Base-by-base conservation (phyloP, 2,888 invertebrate species). In the Polia nebulosa region DNA sequence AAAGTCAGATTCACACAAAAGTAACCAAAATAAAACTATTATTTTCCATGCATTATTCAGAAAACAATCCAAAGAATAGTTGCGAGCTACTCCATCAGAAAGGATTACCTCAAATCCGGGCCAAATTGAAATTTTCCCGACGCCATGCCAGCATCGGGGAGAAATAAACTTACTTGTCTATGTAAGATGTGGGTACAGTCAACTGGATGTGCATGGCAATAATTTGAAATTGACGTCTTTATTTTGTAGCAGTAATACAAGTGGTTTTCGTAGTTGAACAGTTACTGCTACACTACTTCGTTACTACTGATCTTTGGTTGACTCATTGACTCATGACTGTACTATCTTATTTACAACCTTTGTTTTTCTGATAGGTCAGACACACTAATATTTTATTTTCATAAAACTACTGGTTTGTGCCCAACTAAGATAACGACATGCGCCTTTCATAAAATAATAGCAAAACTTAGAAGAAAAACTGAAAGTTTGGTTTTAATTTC, bases 81-180 rank as follows among this genome's bases (percentile, higher is more conserved):
- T 70, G 66, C 62, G 60, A 53, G 72, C 70, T 69, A 80, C 86
- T 88, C 85, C 84, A 88, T 90, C 89, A 87, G 78, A 60, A 65
- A 74, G 84, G 89, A 88, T 90, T 88, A 89, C 86, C 71, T 64
- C 78, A 87, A 89, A 90, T 88, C 89, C 84, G 76, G 60, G 63
- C 78, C 81, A 91, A 90, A 90, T 90, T 91, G 90, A 85, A 88
- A 86, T 87, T 87, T 87, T 58, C 85, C 62, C 79, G 75, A 75
- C 82, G 76, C 71, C 66, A 72, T 66, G 61, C 72, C 45, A 27
- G 53, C 52, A 39, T 20, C 36, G 68, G 47, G 72, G 64, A 36
- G 79, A 78, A 81, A 68, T 74, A 72, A 64, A 76, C 66, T 61
- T 63, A 55, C 39, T 52, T 63, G 72, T 72, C 60, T 75, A 59